phyloP scores from a whole-genome alignment of 2,888 invertebrate species.

The Acanthococcus lagerstroemiae region DNA sequence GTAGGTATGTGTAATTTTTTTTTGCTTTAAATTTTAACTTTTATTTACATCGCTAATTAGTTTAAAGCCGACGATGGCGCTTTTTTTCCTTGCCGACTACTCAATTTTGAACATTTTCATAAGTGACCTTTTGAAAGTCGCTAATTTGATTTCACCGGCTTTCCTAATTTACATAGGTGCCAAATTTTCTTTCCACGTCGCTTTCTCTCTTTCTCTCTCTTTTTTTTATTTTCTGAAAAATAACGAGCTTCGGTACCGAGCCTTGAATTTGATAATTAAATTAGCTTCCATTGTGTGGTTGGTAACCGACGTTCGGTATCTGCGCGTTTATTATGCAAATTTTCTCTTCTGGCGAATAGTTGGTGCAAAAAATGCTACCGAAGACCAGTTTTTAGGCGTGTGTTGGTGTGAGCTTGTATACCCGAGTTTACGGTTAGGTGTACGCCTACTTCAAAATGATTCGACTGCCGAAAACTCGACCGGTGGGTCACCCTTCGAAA shows the following conservation, averaged over 20 bases:
- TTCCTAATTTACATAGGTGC: slow-evolving; percentile 10
- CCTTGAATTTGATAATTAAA: slow-evolving; percentile 3
- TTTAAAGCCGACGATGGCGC: background rate
- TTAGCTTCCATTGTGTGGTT: slow-evolving; percentile 7
- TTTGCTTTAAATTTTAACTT: background rate
- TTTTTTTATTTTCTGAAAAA: background rate
- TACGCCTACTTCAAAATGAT: too few species aligned
- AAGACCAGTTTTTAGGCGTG: too few species aligned
- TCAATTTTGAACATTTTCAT: background rate
- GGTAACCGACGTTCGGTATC: background rate
- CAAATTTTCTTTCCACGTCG: slow-evolving; percentile 11
- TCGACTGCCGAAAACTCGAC: too few species aligned
- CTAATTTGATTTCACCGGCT: background rate
- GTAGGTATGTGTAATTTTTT: background rate
- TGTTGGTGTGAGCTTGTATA: too few species aligned
- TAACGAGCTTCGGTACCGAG: background rate
- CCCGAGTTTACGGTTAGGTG: background rate
- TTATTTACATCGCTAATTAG: background rate
- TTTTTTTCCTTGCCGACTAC: background rate
- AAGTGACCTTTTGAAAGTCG: background rate
- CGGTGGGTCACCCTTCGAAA: too few species aligned
- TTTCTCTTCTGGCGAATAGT: slow-evolving; percentile 5
- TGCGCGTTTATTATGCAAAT: slow-evolving; percentile 14
- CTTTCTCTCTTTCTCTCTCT: background rate
- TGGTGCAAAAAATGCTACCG: background rate